phyloP scores from a whole-genome alignment of 2,888 invertebrate genomes.

The Phytoseiulus persimilis region DNA sequence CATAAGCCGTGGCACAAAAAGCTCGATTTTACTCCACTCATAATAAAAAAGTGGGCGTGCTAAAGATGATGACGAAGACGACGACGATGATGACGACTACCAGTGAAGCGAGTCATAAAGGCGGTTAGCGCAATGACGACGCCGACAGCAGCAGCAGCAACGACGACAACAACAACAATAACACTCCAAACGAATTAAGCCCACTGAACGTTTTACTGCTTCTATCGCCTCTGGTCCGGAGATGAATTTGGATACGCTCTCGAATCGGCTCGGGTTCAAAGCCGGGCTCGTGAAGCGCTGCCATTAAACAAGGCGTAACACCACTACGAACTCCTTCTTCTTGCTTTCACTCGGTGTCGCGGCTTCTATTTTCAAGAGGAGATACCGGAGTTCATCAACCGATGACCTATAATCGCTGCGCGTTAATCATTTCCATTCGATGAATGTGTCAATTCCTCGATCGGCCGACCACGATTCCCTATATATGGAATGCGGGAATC shows the following conservation, averaged over 20 bases:
- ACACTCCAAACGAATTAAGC: background rate
- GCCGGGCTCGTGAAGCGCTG: background rate
- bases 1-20: background rate
- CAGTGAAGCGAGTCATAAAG: background rate
- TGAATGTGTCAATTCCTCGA: too few species aligned
- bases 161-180: background rate
- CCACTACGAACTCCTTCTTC: too few species aligned
- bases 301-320: too few species aligned
- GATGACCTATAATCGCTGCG: too few species aligned
- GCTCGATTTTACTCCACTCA: background rate
- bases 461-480: too few species aligned
- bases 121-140: background rate
- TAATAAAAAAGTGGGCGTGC: conserved; percentile 5
- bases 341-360: too few species aligned
- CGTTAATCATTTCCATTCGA: too few species aligned
- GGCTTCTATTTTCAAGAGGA: too few species aligned
- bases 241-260: background rate
- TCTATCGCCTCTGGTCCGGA: background rate
- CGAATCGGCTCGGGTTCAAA: background rate
- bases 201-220: background rate
- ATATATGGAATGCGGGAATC: too few species aligned
- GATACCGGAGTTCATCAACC: too few species aligned
- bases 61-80: background rate
- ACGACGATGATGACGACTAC: background rate
- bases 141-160: background rate